Base-by-base conservation (phyloP, 92 coral and sea anemone species). In the Umimayanthus kanabou region DNA sequence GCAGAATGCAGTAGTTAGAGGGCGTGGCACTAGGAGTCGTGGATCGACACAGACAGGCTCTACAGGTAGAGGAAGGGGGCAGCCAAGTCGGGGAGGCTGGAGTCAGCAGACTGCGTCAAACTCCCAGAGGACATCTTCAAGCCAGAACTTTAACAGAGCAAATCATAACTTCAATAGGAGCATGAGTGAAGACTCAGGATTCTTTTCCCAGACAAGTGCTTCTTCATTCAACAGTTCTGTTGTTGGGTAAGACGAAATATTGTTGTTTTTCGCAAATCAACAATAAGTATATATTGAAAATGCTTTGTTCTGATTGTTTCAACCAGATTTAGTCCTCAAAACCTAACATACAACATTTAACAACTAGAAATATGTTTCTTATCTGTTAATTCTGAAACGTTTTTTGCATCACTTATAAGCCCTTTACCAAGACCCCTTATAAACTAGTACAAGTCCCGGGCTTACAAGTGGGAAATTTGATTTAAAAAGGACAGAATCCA, bases 171-270 rank as follows among this genome's bases (percentile, higher is more conserved):
- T 39, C 11, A 75, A 20, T 50, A 39, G 28, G 45, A 75, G 11
- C 25, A 45, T 14, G 18, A 39, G 28, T 75, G 53, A 75, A 39
- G 79, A 75, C 79, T 75, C 79, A 3, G 79, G 79, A 40, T 75
- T 75, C 26, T 75, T 39, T 37, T 75, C 79, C 18, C 25, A n/a
- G 53, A 39, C 79, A 20, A 75, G 28, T 75, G 10, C 25, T 23
- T 75, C 50, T 75, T 75, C 79, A 6, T 75, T 39, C 25, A 75
- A 39, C 79, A 75, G 25, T 39, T 75, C 79, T 39, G 29, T 39
- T 75, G 79, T 50, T 18, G 79, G 79, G 79, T 75, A 75, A 75
- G 79, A 39, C 23, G 11, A 75, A 10, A 2, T 18, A n/a, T 75
- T 53, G 4, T 13, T 53, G 0, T 2, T 53, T 53, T 13, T 15